Base-by-base conservation (phyloP, 2,888 invertebrate genomes). In the Brachylomia viminalis region DNA sequence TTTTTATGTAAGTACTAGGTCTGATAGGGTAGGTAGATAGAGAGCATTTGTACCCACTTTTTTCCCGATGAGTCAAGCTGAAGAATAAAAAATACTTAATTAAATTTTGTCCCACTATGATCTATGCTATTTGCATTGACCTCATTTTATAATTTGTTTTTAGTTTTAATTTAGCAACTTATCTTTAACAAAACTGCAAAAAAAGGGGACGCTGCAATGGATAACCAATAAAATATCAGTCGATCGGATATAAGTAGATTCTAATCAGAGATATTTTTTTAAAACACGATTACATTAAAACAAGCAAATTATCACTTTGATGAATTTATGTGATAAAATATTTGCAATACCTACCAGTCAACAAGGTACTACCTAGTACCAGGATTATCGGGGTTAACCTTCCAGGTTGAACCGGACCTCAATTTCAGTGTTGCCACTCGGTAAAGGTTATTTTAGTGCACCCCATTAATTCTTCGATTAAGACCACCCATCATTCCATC, bases 401-500 rank as follows among this genome's bases (percentile, higher is more conserved):
- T 42, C 0, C 49, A 30, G 33, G 7, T 20, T 20, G 17, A 52
- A 20, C 13, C 1, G 13, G 27, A 27, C 13, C 15, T 5, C 2
- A 30, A 23, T 47, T 8, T 30, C 30, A 49, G 17, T 67, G 49
- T 52, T 66, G 66, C 6, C 27, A 47, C 4, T 49, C 27, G 27
- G 27, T 38, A 2, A 20, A 72, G 11, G n/a, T 11, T 10, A 38
- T 49, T n/a, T n/a, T 47, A 45, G 23, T 47, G 33, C 2, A 45
- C 49, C 1, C 20, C 30, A 62, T 52, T 52, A 33, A 23, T 1
- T 15, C 23, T 59, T 74, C 1, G n/a, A 59, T 69, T 61, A 67
- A 65, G 80, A 83, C 80, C 80, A 83, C 83, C 83, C 83, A 79
- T 65, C 64, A 67, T 33, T 52, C 70, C 38, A 68, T 72, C 47